Base-by-base conservation (phyloP, 2,888 invertebrate species). In the Liodrosophila aerea region DNA sequence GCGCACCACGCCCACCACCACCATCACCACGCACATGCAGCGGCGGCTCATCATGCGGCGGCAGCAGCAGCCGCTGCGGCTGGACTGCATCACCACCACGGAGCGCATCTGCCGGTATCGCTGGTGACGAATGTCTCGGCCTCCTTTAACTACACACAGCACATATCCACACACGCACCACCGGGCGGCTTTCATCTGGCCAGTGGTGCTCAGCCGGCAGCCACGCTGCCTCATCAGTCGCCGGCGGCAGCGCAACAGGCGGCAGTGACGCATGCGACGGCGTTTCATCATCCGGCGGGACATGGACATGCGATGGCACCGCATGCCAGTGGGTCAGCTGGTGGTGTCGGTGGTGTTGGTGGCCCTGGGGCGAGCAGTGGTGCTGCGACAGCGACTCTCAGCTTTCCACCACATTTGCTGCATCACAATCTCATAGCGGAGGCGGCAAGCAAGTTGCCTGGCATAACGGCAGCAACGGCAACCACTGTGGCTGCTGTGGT, bases 111-210 rank as follows among this genome's bases (percentile, higher is more conserved):
- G 67, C 90, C 90, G 11, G 89, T 90, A 4, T 90, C 90, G 11
- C 65, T 90, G 73, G 90, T 90, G 30, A 89, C 90, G 31, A 90
- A 89, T 46, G 90, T 90, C n/a, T 90, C 90, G 13, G 90, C 90
- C 7, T 90, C 90, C n/a, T 90, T 90, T 53, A 90, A 90, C 73
- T 90, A 90, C 45, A 90, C 90, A 12, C 90, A 90, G 22, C 90
- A 90, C 62, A 89, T 90, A 30, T 88, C 89, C 9, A 85, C 89
- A 1, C 89, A 88, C 41, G 85, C 86, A 9, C 71, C 81, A 7
- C 78, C 84, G 0, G 74, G 76, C 3, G 87, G 86, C 15, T 88
- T 88, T 52, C 84, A 83, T 9, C 12, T 70, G 52, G 7, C 46
- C 9, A 13, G 47, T 0, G 44, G 60, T 1, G 34, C 39, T 0